Evolutionary conservation across 2,888 invertebrate species (phyloP), one percentile per base, ranked within the genome.

Genomic region (Plagiodera versicolora): DNA sequence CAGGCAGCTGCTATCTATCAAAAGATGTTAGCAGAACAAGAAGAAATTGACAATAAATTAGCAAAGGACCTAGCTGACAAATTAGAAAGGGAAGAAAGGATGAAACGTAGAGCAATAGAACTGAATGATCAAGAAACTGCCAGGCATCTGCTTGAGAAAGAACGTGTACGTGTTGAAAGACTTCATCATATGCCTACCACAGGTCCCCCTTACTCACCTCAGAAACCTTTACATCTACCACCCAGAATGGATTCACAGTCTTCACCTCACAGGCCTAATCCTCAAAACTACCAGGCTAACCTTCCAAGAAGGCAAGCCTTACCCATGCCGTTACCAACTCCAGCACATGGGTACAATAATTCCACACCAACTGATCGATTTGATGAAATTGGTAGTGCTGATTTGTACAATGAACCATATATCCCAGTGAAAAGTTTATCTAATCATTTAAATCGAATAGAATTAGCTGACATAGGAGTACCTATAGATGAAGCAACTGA

Each of bases 51-150:
- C 77, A 87, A 86, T 51, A 78, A 83, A 65, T 80, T 89, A 32
- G 90, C 90, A 28, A 84, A 85, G 72, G 83, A 87, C 74, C 80
- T 90, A 57, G 90, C 91, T 30, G 84, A 87, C 63, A 86, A 86
- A 70, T 75, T 89, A 46, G 86, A 87, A 72, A 77, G 82, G 50
- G 86, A 85, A 63, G 84, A 86, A 67, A 81, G 81, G 39, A 60
- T 83, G 59, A 83, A 82, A 69, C 81, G 83, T 57, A 79, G 83
- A 58, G 82, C 83, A 63, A 70, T 84, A 32, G 83, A 86, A 68
- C 80, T 84, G 58, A 82, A 83, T 63, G 84, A 84, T 74, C 83
- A 82, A 76, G 78, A 81, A 55, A 76, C 84, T 46, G 85, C 84
- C 14, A 79, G 81, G 67, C 79, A 83, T 68, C 74, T 85, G 67